Conservation (phyloP, 2,888 invertebrate genomes). For the Autographa gamma region DNA sequence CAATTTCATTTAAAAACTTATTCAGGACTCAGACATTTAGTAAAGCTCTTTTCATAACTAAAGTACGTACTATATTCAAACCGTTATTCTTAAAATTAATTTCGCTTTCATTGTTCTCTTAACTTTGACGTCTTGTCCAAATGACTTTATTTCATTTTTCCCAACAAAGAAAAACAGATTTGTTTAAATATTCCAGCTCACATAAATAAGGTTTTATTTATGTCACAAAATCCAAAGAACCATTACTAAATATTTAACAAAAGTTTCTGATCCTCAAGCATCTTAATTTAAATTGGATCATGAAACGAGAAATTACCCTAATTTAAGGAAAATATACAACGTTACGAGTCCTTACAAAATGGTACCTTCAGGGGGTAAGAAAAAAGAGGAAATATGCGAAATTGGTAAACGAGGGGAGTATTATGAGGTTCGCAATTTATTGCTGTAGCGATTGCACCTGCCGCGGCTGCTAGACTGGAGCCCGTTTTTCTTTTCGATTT, state of each 20-base stretch:
- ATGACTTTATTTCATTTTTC: background rate
- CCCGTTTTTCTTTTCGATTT: slow-evolving; percentile 44
- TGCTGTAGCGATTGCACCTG: slow-evolving; percentile 58
- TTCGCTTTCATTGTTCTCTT: background rate
- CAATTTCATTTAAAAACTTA: background rate
- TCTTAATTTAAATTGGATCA: slow-evolving; percentile 65
- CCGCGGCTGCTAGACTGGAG: slow-evolving; percentile 35
- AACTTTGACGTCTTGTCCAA: background rate
- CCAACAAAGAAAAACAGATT: background rate
- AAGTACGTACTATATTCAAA: background rate
- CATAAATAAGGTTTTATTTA: slow-evolving; percentile 28
- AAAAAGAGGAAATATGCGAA: slow-evolving; percentile 52
- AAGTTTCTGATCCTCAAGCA: slow-evolving; percentile 43
- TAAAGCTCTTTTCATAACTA: background rate
- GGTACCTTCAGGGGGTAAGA: slow-evolving; percentile 37
- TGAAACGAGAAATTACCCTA: slow-evolving; percentile 63
- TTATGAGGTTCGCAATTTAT: slow-evolving; percentile 61
- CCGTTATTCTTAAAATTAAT: background rate
- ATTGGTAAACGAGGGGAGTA: slow-evolving; percentile 60
- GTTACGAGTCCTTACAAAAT: slow-evolving; percentile 53
- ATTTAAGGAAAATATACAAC: slow-evolving; percentile 62
- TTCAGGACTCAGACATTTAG: background rate
- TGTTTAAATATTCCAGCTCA: background rate
- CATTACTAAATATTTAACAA: slow-evolving; percentile 50
- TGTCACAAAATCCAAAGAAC: slow-evolving; percentile 43